Conservation (phyloP, 2,797 vertebrate species). For the Harpagifer antarcticus region DNA sequence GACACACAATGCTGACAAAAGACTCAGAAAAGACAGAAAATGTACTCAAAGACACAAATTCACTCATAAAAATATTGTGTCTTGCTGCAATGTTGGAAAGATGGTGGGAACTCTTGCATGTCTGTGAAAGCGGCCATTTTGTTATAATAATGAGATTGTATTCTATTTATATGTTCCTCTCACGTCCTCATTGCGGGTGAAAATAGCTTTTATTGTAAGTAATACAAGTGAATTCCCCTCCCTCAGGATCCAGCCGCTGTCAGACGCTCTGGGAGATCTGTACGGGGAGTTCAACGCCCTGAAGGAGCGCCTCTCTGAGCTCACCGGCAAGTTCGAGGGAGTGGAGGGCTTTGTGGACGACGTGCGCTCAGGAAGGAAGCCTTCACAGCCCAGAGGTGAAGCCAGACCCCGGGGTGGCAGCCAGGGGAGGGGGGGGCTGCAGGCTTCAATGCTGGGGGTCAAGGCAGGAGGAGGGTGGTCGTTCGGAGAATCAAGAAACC, state of each 20-base stretch:
- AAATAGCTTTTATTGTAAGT: background rate
- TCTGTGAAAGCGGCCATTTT: too few species aligned
- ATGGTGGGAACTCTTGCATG: too few species aligned
- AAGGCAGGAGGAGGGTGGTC: constrained; percentile 70
- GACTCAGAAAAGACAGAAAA: too few species aligned
- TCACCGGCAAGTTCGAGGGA: constrained; percentile 83
- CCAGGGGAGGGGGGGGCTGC: background rate
- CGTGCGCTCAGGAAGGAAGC: constrained; percentile 67
- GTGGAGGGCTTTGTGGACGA: constrained; percentile 87
- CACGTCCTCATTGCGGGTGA: background rate
- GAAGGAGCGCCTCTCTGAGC: constrained; percentile 85
- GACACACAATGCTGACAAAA: too few species aligned
- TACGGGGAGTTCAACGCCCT: constrained; percentile 89
- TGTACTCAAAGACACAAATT: too few species aligned
- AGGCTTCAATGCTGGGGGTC: background rate
- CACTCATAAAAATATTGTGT: too few species aligned
- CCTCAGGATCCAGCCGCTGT: constrained; percentile 87
- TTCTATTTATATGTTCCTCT: background rate
- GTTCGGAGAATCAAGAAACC: constrained; percentile 73
- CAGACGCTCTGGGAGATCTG: constrained; percentile 86
- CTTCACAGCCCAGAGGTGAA: constrained; percentile 10
- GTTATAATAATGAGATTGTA: too few species aligned
- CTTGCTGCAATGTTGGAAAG: too few species aligned
- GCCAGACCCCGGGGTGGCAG: constrained; percentile 7
- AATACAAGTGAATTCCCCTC: background rate